These are phyloP conservation scores for Platanista minor DNA, from an alignment of 2,113 vertebrate species.

Conservation along the genomic window DNA sequence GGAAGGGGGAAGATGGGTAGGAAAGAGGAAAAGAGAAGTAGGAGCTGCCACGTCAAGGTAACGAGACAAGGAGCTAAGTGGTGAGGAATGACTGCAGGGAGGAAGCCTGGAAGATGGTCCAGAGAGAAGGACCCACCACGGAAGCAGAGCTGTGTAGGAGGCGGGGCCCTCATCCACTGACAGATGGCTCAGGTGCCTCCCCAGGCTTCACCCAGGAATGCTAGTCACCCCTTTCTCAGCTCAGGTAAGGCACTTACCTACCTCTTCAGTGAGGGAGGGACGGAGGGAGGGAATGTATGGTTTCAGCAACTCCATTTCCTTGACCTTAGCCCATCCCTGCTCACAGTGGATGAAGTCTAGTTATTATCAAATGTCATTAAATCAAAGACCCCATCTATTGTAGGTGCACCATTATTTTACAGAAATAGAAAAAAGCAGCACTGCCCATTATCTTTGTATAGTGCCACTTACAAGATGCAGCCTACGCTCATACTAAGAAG, in stretches of 20 bases:
- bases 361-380: neutral
- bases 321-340: neutral
- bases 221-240: neutral
- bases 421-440: neutral
- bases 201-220: neutral
- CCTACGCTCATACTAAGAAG: neutral
- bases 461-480: neutral
- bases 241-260: neutral
- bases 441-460: neutral
- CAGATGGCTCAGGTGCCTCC: neutral
- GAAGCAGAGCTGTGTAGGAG: neutral
- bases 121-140: neutral
- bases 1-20: neutral
- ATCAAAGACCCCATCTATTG: neutral
- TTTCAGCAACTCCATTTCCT: neutral
- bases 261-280: neutral
- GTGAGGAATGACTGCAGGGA: neutral
- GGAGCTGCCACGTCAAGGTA: neutral
- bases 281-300: neutral
- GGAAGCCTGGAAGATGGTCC: neutral
- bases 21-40: neutral
- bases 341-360: neutral
- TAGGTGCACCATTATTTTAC: neutral
- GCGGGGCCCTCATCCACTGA: neutral
- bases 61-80: neutral